Conservation (phyloP, 2,113 vertebrate species). For the Antechinus flavipes region DNA sequence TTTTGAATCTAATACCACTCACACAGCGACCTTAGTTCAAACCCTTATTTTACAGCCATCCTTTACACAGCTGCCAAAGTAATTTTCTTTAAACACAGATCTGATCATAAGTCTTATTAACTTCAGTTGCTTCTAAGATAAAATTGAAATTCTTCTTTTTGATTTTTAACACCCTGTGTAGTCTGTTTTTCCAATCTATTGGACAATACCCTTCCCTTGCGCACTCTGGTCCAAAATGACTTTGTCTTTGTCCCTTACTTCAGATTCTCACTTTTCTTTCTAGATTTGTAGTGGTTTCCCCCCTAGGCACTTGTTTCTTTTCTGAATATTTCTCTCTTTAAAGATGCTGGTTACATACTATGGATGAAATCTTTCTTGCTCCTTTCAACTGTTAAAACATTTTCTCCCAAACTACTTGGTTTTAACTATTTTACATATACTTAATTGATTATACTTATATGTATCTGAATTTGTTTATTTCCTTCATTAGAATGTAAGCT, state of each 20-base stretch:
- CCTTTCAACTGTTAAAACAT: not conserved
- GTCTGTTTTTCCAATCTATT: not conserved
- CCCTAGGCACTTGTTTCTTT: not conserved
- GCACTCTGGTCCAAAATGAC: not conserved
- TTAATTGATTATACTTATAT: not conserved
- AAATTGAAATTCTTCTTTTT: not conserved
- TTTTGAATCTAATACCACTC: not conserved
- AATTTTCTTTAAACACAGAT: not conserved
- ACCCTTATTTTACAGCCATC: not conserved
- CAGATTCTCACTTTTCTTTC: not conserved
- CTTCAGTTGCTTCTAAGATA: not conserved
- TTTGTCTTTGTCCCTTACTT: conserved; percentile 5
- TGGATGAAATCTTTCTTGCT: not conserved
- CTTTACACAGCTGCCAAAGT: not conserved
- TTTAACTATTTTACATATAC: not conserved
- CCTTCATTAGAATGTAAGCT: not conserved
- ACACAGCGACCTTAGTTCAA: not conserved
- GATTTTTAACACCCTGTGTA: not conserved
- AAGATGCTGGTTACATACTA: not conserved
- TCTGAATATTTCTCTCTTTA: not conserved
- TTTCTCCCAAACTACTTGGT: not conserved
- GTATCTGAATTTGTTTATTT: not conserved
- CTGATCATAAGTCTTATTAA: not conserved
- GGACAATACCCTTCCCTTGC: not conserved
- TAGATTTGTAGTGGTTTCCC: not conserved